Base-by-base conservation (phyloP, 92 coral and sea anemone genomes). In the Phenganax stokvisi region DNA sequence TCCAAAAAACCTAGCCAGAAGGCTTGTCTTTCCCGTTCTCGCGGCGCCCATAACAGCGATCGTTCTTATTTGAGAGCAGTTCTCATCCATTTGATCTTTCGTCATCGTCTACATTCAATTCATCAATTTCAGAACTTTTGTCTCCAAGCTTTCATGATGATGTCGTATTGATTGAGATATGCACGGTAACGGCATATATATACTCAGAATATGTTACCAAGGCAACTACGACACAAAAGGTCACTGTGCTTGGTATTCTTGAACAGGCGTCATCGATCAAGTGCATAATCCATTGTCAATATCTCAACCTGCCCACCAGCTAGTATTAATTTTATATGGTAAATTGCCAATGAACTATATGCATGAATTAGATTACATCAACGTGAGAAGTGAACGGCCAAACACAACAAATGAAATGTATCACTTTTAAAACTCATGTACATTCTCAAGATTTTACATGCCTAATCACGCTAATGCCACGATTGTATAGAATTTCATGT, bases 31-130 rank as follows among this genome's bases (percentile, higher is more conserved):
- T 17, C 98, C 98, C 2, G 92, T 96, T 20, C 85, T 82, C 0
- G 94, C 76, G 44, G 81, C 97, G 3, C 98, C 98, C 54, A 93
- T 88, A 29, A 93, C 92, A 55, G 91, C 97, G n/a, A 93, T 80
- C 8, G 93, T 93, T 72, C 87, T 84, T 74, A 84, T 60, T 44
- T 60, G 16, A 12, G 61, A 52, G 56, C 9, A 4, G 31, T 52
- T 72, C 9, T 15, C 44, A 9, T 51, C 56, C 44, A 72, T 9
- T 16, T 10, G 27, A 12, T 51, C 30, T 66, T 66, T 66, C 8
- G 72, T 66, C 72, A 66, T 66, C 15, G 31, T 29, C 6, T 66
- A 1, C 6, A 28, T 7, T 12, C 47, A 15, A 5, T 0, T 66
- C 30, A 51, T 66, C 72, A 9, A 6, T 13, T 10, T 17, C 71